Conservation (phyloP, 2,113 vertebrate species). For the Sinocyclocheilus maitianheensis region DNA sequence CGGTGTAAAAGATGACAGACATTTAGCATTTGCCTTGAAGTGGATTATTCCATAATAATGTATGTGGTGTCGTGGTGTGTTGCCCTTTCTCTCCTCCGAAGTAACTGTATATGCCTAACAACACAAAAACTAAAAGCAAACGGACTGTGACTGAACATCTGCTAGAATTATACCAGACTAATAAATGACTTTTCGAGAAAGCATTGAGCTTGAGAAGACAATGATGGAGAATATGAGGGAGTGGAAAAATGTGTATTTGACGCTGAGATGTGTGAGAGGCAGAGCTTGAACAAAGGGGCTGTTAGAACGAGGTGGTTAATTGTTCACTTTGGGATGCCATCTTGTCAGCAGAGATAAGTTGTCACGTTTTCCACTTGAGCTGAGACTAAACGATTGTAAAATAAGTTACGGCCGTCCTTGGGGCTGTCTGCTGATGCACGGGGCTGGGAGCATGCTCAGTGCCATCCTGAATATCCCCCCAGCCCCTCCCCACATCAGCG, state of each 20-base stretch:
- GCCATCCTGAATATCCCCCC: slow-evolving; percentile 57
- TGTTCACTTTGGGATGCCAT: slow-evolving; percentile 89
- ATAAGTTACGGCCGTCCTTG: slow-evolving; percentile 99
- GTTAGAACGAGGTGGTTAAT: slow-evolving; percentile 92
- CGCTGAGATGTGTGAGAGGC: slow-evolving; percentile 64
- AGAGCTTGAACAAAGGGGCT: slow-evolving; percentile 81
- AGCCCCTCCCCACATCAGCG: slow-evolving; percentile 27
- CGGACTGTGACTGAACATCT: neutral
- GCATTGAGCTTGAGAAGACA: neutral
- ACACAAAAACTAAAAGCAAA: neutral
- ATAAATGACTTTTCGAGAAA: neutral
- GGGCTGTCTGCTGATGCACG: slow-evolving; percentile 86
- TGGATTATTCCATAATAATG: neutral
- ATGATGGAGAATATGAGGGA: neutral
- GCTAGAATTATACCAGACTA: neutral
- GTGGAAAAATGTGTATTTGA: slow-evolving; percentile 2
- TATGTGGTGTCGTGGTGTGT: neutral
- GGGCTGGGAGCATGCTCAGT: slow-evolving; percentile 82
- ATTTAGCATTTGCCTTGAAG: neutral
- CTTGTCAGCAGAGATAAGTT: slow-evolving; percentile 99
- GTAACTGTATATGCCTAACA: neutral
- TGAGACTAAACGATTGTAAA: slow-evolving; percentile 99
- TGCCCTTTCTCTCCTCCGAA: neutral
- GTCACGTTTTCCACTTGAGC: slow-evolving; percentile 99
- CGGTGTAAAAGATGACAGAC: neutral